Base-by-base conservation (phyloP, 2,113 vertebrate genomes). In the Calidris pugnax region DNA sequence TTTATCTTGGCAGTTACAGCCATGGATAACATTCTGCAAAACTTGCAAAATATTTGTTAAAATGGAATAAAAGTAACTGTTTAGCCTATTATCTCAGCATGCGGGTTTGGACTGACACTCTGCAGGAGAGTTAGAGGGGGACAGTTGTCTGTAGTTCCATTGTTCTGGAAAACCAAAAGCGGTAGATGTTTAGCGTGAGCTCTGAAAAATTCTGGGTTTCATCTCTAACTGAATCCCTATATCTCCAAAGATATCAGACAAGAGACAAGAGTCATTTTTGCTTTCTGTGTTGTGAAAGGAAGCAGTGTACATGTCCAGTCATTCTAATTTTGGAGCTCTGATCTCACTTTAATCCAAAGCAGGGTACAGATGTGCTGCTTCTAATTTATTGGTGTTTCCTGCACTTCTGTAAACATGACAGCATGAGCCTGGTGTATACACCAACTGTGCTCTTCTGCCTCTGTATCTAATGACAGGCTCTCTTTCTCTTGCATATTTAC, bases 231-330 rank as follows among this genome's bases (percentile, higher is more conserved):
- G 62, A 92, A 86, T 72, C 47, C 8, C 55, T 71, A 0, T 43
- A 37, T 78, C 48, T 69, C 33, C 39, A 56, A 91, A 81, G 74
- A 43, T 19, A 60, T 0, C 60, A 82, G 77, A 64, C 47, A 81
- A 84, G 37, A 87, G 53, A 56, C 35, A 81, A 81, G 69, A 93
- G 64, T 62, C 1, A 73, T 63, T 93, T 94, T 93, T 94, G 53
- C 71, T 94, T 91, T 91, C 87, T 85, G 32, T 66, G 88, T 75
- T 39, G 47, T 84, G 90, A 83, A 90, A 91, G 85, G 41, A 81
- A 89, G 80, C 66, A 87, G 47, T 87, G 51, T 90, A 7, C 11
- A 12, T 16, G 62, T 59, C 56, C 47, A 59, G 51, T 28, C 72
- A 30, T 26, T 67, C 68, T 71, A 47, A 84, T 81, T 87, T 76